Evolutionary conservation across 2,113 vertebrate species (phyloP).

Genomic region (Elephas maximus): DNA sequence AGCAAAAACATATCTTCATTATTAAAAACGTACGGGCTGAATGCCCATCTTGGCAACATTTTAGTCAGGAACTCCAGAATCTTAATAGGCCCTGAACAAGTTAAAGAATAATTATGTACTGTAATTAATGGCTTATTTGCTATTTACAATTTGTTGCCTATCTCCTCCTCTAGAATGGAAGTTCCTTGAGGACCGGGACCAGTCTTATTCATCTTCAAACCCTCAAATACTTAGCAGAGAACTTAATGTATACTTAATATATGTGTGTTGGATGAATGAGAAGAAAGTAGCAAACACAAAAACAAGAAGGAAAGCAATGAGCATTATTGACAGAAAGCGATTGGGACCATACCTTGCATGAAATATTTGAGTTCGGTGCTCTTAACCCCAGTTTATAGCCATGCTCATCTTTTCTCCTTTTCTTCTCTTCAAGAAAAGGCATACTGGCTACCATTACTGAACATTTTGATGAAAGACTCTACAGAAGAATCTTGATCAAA

Average conservation of each 20-base stretch:
- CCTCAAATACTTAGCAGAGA: neutral
- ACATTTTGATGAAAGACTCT: too few relatives aligned
- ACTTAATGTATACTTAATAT: neutral
- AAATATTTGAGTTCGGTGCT: neutral
- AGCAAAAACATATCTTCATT: neutral
- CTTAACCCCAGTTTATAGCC: neutral
- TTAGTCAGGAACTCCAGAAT: neutral
- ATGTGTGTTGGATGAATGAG: slow-evolving; percentile 19
- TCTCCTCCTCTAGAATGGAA: neutral
- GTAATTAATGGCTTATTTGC: neutral
- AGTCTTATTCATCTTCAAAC: neutral
- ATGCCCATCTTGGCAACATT: neutral
- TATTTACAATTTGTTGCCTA: neutral
- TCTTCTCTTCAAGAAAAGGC: neutral
- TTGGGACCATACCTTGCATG: neutral
- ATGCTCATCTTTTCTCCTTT: neutral
- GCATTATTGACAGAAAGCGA: neutral
- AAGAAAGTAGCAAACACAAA: neutral
- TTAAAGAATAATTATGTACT: neutral
- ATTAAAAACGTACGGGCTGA: neutral
- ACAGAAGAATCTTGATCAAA: too few relatives aligned
- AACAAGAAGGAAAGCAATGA: neutral
- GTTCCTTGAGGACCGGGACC: neutral
- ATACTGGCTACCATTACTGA: neutral
- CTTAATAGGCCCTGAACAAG: neutral